Evolutionary conservation across 2,113 vertebrate species (phyloP).

Genomic region (Periophthalmus modestus): DNA sequence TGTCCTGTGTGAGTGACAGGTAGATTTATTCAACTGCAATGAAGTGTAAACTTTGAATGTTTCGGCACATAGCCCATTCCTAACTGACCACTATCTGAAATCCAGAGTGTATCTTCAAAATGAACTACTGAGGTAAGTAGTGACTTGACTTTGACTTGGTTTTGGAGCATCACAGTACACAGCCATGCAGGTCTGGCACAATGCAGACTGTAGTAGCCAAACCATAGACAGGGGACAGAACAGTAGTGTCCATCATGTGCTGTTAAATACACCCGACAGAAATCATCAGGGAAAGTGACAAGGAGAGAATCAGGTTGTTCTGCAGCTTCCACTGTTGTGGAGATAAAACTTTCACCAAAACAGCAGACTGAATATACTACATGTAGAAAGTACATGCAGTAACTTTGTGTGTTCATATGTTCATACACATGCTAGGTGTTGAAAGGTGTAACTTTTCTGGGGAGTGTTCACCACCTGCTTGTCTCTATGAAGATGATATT

Average conservation of each 20-base stretch:
- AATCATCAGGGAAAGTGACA: no score
- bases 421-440: constrained; percentile 48
- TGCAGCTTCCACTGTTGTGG: no score
- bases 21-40: no score
- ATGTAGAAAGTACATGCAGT: no score
- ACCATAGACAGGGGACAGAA: constrained; percentile 15
- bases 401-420: not conserved
- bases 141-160: constrained; percentile 48
- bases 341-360: no score
- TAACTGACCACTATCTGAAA: not conserved
- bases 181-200: constrained; percentile 54
- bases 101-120: not conserved
- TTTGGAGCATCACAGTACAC: constrained; percentile 49
- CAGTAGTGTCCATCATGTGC: constrained; percentile 7
- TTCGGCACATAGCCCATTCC: not conserved
- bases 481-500: no score
- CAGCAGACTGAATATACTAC: no score
- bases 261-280: not conserved
- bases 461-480: no score
- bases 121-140: not conserved
- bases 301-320: no score
- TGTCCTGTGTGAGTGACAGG: no score
- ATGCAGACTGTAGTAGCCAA: not conserved
- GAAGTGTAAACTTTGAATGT: no score
- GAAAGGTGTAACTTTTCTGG: not conserved